These are phyloP conservation scores for Pangasius krempfi DNA, from an alignment of 2,797 vertebrate genomes.

Conservation along the genomic window DNA sequence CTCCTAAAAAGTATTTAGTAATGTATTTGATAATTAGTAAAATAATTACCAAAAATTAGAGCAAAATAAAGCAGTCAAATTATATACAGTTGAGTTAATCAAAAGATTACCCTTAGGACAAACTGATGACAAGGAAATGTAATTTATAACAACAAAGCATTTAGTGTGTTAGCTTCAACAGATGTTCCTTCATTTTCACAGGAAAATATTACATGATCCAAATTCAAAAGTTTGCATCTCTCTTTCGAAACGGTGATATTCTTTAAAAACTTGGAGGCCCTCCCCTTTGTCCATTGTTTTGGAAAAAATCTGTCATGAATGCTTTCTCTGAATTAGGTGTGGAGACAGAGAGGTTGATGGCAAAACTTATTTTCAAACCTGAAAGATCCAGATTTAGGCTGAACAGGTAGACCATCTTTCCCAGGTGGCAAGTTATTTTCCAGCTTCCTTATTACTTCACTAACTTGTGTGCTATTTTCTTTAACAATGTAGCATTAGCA, in stretches of 20 bases:
- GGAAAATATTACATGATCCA: not conserved
- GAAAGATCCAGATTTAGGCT: not conserved
- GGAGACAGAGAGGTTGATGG: not conserved
- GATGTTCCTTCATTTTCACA: not conserved
- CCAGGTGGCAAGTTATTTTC: not conserved
- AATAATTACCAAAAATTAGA: not conserved
- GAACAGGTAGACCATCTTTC: not conserved
- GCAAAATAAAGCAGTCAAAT: not conserved
- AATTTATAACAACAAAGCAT: not conserved
- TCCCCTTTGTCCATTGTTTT: too few relatives aligned
- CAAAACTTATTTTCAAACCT: not conserved
- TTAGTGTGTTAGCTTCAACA: not conserved
- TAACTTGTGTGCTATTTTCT: not conserved
- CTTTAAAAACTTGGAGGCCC: not conserved
- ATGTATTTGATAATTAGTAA: not conserved
- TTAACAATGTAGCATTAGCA: not conserved
- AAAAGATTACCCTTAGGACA: not conserved
- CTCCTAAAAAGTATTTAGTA: not conserved
- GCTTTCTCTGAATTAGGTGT: not conserved
- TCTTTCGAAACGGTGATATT: not conserved
- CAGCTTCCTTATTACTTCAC: not conserved
- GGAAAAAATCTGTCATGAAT: not conserved
- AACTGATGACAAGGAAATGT: not conserved
- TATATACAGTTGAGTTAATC: not conserved
- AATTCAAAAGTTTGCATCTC: not conserved